phyloP scores from a whole-genome alignment of 2,113 vertebrate genomes.

The Zosterops hypoxanthus region DNA sequence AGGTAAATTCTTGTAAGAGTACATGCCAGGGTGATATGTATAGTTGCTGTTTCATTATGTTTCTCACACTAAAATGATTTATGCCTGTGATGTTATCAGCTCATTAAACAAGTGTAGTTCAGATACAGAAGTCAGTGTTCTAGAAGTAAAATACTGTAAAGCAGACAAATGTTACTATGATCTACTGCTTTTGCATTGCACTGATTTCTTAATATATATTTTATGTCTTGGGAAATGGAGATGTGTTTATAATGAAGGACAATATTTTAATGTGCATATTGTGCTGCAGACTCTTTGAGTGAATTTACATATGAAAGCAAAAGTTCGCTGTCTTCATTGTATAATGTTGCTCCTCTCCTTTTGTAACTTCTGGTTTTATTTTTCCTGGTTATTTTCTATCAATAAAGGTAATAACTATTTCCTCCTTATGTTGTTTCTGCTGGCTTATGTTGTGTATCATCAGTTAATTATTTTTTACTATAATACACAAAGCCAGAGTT shows the following conservation, averaged over 20 bases:
- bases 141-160: not conserved
- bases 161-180: not conserved
- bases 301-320: not conserved
- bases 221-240: not conserved
- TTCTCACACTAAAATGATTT: not conserved
- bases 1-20: not conserved
- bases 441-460: not conserved
- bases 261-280: not conserved
- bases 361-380: not conserved
- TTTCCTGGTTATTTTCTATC: not conserved
- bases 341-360: not conserved
- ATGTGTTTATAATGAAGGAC: not conserved
- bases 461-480: not conserved
- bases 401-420: not conserved
- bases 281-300: not conserved
- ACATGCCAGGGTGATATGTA: not conserved
- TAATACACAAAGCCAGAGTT: not conserved
- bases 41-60: not conserved
- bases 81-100: not conserved
- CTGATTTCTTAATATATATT: not conserved
- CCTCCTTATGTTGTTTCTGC: not conserved
- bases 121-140: not conserved
- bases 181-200: not conserved
- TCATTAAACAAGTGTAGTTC: not conserved
- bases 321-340: not conserved